These are phyloP conservation scores for Netelia fuscicornis DNA, from an alignment of 2,888 invertebrate genomes.

Conservation along the genomic window DNA sequence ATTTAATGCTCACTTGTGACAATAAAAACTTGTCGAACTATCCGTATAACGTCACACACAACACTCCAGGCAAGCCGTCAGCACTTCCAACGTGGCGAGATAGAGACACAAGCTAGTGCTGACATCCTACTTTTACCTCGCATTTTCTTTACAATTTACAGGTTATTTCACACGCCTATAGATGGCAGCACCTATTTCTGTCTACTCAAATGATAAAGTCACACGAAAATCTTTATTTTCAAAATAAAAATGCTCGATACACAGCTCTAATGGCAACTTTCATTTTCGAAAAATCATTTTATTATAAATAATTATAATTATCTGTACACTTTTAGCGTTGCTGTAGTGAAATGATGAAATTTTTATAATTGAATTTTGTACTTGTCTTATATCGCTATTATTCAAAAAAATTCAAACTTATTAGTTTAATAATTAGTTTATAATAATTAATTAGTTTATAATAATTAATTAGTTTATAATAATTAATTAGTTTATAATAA, in stretches of 20 bases:
- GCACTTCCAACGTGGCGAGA: slow-evolving; percentile 83
- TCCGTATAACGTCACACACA: slow-evolving; percentile 66
- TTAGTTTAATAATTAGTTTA: too few relatives aligned
- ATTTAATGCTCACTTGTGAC: slow-evolving; percentile 56
- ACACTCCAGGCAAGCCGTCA: slow-evolving; percentile 67
- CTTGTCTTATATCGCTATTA: too few relatives aligned
- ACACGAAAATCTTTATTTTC: background rate
- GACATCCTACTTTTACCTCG: slow-evolving; percentile 69
- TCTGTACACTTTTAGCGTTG: too few relatives aligned
- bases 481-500: background rate
- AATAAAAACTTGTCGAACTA: slow-evolving; percentile 65
- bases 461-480: background rate
- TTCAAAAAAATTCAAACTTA: too few relatives aligned
- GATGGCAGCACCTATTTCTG: slow-evolving; percentile 46
- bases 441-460: background rate
- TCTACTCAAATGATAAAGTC: background rate
- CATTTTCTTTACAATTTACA: background rate
- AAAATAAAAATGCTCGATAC: background rate
- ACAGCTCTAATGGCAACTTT: background rate
- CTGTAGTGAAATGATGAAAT: too few relatives aligned
- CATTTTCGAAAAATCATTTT: background rate
- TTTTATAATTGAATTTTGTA: too few relatives aligned
- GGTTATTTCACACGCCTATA: background rate
- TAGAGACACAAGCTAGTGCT: slow-evolving; percentile 49
- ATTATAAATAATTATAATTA: too few relatives aligned